A percentile compares a stretch with the other conserved stretches of the same genome.
Evolutionary conservation across 1,140 invertebrate genomes (phyloP).

Genomic region (Drosophila eugracilis): DNA sequence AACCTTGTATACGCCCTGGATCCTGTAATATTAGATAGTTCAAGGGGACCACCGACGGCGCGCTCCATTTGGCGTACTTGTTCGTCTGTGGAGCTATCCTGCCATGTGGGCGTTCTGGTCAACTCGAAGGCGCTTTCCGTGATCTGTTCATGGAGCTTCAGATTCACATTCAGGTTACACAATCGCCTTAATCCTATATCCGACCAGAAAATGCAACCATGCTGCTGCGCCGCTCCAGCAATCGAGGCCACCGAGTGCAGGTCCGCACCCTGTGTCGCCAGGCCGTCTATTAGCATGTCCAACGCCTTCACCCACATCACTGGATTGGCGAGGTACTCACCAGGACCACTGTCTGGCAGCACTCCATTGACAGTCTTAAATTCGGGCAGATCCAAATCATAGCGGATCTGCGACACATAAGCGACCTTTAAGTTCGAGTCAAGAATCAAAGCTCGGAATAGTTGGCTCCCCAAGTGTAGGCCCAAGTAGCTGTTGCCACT

Average conservation of each 20-base stretch:
- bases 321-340: slow-evolving; percentile 88
- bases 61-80: slow-evolving; percentile 92
- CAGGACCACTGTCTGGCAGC: rapidly evolving
- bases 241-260: slow-evolving; percentile 92
- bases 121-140: slow-evolving; percentile 89
- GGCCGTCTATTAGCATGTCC: slow-evolving; percentile 93
- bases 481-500: slow-evolving; percentile 61
- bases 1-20: slow-evolving; percentile 96
- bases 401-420: slow-evolving; percentile 21
- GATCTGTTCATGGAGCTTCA: slow-evolving; percentile 94
- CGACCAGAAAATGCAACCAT: slow-evolving; percentile 97
- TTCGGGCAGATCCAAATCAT: slow-evolving; percentile 61
- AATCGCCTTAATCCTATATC: slow-evolving; percentile 89
- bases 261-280: slow-evolving; percentile 92
- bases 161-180: slow-evolving; percentile 88
- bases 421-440: slow-evolving; percentile 33
- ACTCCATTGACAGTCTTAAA: slow-evolving; percentile 26
- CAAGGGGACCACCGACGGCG: slow-evolving; percentile 90
- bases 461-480: slow-evolving; percentile 35
- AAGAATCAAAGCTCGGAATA: slow-evolving; percentile 34
- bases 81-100: slow-evolving; percentile 94
- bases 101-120: slow-evolving; percentile 94
- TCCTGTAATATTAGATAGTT: slow-evolving; percentile 94
- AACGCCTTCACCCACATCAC: slow-evolving; percentile 98
- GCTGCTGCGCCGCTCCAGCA: slow-evolving; percentile 97